Base-by-base conservation (phyloP, 2,113 vertebrate genomes). In the Mionectes macconnelli region DNA sequence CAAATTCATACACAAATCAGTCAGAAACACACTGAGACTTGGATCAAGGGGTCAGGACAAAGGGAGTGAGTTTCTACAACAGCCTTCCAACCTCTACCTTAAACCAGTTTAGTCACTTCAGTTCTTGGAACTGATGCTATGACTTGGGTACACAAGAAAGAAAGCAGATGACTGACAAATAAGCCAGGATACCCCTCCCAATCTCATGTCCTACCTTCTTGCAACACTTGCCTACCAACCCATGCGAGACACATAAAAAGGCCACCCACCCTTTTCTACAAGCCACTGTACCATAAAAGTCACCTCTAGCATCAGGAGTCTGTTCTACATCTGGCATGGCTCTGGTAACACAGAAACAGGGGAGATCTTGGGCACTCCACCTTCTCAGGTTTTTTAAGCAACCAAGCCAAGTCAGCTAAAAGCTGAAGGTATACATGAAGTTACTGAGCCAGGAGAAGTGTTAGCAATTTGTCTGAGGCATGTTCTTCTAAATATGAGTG, bases 401-500 rank as follows among this genome's bases (percentile, higher is more conserved):
- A 63, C 35, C 42, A 86, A 84, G 57, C 27, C 20, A 73, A 11
- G 49, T 93, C 87, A 95, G 84, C 77, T 93, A 78, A 84, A 91
- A 91, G 77, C 35, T 82, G 74, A 89, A 93, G 62, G 85, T 53
- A 37, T 10, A 27, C 33, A 16, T 24, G 24, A 94, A 96, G 62
- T 60, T 73, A 84, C 78, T 90, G 78, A 93, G 77, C 44, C 64
- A 85, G 55, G 45, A 95, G 74, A 88, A 92, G 49, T 35, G 37
- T 45, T 57, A 85, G 67, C 82, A 80, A 62, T 93, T 93, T 94
- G 78, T 84, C 52, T 63, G 60, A 93, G 81, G 30, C 21, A 66
- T 39, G 49, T 76, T 90, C 67, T 66, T 90, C 90, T 86, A 85
- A 91, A 79, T 56, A 83, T 35, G 72, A 94, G 60, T 35, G 92